Evolutionary conservation across 2,888 invertebrate genomes (phyloP).

Genomic region (Xanthia icteritia): DNA sequence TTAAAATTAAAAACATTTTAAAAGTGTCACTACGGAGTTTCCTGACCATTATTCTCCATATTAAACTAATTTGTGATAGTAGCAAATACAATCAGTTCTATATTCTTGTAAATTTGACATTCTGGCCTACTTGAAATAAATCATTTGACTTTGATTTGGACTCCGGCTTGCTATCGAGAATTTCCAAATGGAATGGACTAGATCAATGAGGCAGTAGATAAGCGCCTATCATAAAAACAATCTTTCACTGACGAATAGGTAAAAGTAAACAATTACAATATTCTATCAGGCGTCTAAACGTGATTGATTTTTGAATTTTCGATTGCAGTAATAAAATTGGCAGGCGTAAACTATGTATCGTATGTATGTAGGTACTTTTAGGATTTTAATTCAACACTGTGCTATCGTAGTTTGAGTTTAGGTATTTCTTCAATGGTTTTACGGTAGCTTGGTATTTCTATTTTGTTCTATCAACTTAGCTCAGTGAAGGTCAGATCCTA

Average conservation of each 20-base stretch:
- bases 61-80: too few relatives aligned
- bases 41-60: too few relatives aligned
- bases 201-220: not conserved
- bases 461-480: not conserved
- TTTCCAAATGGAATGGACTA: not conserved
- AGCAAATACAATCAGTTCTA: too few relatives aligned
- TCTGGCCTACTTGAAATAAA: not conserved
- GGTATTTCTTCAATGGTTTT: not conserved
- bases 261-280: not conserved
- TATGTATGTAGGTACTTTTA: not conserved
- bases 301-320: not conserved
- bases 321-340: conserved; percentile 20
- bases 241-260: not conserved
- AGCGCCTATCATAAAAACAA: conserved; percentile 17
- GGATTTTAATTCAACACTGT: not conserved
- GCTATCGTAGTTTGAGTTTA: not conserved
- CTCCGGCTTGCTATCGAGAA: not conserved
- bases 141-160: not conserved
- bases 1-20: too few relatives aligned
- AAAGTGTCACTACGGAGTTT: too few relatives aligned
- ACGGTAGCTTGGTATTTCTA: not conserved
- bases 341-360: conserved; percentile 15
- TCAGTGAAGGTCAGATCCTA: not conserved
- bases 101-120: too few relatives aligned
- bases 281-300: conserved; percentile 19